These are phyloP conservation scores for Euphydryas editha DNA, from an alignment of 2,888 invertebrate species.

Conservation along the genomic window DNA sequence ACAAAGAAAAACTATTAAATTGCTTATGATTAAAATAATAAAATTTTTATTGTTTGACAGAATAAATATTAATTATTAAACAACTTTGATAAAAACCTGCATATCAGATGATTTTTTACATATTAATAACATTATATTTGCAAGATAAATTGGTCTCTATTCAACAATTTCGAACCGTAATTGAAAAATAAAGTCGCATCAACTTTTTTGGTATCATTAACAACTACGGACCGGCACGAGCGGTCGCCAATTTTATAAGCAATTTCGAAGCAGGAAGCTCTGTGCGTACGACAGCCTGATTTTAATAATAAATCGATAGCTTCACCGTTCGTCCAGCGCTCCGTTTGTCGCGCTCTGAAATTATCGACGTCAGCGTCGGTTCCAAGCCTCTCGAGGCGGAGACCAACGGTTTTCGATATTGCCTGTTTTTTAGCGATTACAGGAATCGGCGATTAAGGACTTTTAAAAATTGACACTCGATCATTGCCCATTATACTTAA, in stretches of 20 bases:
- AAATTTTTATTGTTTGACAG: constrained; percentile 12
- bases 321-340: constrained; percentile 47
- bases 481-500: constrained; percentile 48
- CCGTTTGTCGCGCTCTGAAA: constrained; percentile 70
- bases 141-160: constrained; percentile 51
- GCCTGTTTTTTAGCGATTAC: constrained; percentile 68
- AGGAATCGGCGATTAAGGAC: constrained; percentile 64
- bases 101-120: constrained; percentile 25
- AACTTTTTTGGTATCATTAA: constrained; percentile 71
- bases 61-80: constrained; percentile 26
- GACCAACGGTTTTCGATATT: constrained; percentile 69
- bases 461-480: constrained; percentile 63
- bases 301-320: constrained; percentile 81
- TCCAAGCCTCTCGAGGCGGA: constrained; percentile 69
- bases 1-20: constrained; percentile 6
- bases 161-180: constrained; percentile 68
- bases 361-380: constrained; percentile 73
- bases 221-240: constrained; percentile 71
- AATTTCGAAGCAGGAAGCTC: constrained; percentile 76
- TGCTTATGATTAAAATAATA: neutral
- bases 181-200: constrained; percentile 69
- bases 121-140: constrained; percentile 24
- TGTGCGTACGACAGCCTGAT: constrained; percentile 72
- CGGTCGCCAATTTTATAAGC: constrained; percentile 77
- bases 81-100: constrained; percentile 26